These are phyloP conservation scores for Eupithecia abbreviata DNA, from an alignment of 2,888 invertebrate genomes.

Conservation along the genomic window DNA sequence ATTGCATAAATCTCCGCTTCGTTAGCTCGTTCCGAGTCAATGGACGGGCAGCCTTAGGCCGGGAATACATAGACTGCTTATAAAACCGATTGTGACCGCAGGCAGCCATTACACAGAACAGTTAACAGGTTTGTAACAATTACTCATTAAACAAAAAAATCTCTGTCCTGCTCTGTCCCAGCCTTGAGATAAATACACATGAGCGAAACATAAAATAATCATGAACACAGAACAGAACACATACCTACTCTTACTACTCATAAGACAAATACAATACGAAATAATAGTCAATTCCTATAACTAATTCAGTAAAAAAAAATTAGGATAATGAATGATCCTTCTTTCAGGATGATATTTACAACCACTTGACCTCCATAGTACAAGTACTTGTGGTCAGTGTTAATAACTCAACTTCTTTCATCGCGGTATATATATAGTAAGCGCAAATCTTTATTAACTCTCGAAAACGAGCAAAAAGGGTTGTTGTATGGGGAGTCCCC, in stretches of 20 bases:
- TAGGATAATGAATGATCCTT: not conserved
- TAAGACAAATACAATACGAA: conserved; percentile 32
- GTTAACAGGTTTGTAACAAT: not conserved
- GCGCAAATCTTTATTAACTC: too few relatives aligned
- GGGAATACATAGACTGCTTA: conserved; percentile 15
- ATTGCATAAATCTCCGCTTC: too few relatives aligned
- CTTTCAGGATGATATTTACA: not conserved
- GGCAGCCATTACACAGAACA: conserved; percentile 13
- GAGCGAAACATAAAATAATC: conserved; percentile 53
- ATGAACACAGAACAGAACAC: conserved; percentile 37
- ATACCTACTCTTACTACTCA: conserved; percentile 25
- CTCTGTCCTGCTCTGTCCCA: conserved; percentile 12
- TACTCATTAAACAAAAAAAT: not conserved
- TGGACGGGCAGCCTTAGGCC: not conserved
- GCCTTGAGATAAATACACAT: conserved; percentile 52
- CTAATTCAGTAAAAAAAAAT: conserved; percentile 13
- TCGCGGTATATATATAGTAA: not conserved
- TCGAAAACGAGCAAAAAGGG: too few relatives aligned
- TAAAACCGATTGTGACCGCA: conserved; percentile 6
- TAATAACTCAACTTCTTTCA: not conserved
- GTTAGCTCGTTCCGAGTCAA: too few relatives aligned
- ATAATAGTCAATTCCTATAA: conserved; percentile 32
- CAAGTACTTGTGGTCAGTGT: not conserved
- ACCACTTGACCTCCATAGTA: not conserved
- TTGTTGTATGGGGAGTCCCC: too few relatives aligned